Evolutionary conservation across 2,797 vertebrate species (phyloP), one percentile per base, ranked within the genome.

Genomic region (Syndactyla subalaris): DNA sequence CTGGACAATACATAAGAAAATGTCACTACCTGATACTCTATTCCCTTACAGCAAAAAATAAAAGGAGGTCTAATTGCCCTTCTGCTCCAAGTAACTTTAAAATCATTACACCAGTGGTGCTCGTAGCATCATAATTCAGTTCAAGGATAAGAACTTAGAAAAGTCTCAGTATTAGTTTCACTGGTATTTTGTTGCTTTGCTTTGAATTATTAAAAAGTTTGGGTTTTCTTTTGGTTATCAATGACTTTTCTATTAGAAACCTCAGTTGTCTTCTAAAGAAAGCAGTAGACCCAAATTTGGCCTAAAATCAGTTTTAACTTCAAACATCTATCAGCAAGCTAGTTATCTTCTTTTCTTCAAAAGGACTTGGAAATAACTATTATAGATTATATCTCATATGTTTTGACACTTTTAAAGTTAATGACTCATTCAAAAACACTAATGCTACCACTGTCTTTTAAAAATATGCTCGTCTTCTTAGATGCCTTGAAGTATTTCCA

Each of bases 101-200:
- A 70, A 51, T 55, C 20, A 0, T 73, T 82, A 66, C 24, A 65
- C 4, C 3, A 7, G 21, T 17, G 9, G 20, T 46, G 30, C 30
- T 26, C 49, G 18, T 18, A n/a, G 32, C 29, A 57, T 45, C 12
- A n/a, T 18, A 84, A 49, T 45, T 73, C 43, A 79, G 67, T 36
- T 73, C 85, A 82, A 63, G 74, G 36, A 85, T 19, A 85, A 89
- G 54, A 87, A 6, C 32, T 67, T 71, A 55, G 30, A 49, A 89
- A 77, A 80, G 61, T 17, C 13, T 51, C 43, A 80, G 0, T 39
- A 63, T 41, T 59, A 74, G 6, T 23, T 81, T 93, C 38, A 30
- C 1, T 32, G 21, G 26, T 36, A 15, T 24, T 49, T 70, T 38
- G 6, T 52, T 41, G 4, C 3, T 4, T 0, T 2, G 2, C 26